These are phyloP conservation scores for Shinisaurus crocodilurus DNA, from an alignment of 2,113 vertebrate species.

Conservation along the genomic window DNA sequence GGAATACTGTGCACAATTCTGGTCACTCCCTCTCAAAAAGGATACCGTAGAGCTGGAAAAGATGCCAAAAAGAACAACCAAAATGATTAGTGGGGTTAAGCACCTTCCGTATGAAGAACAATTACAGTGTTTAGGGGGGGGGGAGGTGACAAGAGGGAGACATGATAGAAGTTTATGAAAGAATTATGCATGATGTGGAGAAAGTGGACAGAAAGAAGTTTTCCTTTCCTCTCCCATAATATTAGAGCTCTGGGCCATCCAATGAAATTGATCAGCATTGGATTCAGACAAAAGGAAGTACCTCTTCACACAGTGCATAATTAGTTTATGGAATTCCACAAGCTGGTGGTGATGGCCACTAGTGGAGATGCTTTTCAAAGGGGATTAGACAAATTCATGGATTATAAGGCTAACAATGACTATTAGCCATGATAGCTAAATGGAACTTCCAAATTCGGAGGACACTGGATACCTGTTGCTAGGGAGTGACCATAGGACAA, in stretches of 20 bases:
- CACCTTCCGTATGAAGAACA: neutral
- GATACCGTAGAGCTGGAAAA: neutral
- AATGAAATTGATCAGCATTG: neutral
- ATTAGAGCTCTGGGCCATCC: neutral
- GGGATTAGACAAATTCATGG: neutral
- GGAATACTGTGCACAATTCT: neutral
- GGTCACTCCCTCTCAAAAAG: neutral
- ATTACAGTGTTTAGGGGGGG: neutral
- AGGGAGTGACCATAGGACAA: neutral
- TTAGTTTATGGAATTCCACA: neutral
- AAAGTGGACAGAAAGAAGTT: neutral
- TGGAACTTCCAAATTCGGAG: neutral
- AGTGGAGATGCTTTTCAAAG: neutral
- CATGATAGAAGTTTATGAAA: neutral
- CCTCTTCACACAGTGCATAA: neutral
- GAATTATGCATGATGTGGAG: neutral
- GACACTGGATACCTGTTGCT: neutral
- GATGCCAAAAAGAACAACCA: neutral
- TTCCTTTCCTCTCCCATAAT: neutral
- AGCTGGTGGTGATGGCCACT: neutral
- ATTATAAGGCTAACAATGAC: neutral
- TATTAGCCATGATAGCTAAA: neutral
- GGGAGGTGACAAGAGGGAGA: neutral
- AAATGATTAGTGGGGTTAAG: neutral
- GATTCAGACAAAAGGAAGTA: neutral